phyloP scores from a whole-genome alignment of 64 coral and sea anemone genomes.

The Actinia equina region DNA sequence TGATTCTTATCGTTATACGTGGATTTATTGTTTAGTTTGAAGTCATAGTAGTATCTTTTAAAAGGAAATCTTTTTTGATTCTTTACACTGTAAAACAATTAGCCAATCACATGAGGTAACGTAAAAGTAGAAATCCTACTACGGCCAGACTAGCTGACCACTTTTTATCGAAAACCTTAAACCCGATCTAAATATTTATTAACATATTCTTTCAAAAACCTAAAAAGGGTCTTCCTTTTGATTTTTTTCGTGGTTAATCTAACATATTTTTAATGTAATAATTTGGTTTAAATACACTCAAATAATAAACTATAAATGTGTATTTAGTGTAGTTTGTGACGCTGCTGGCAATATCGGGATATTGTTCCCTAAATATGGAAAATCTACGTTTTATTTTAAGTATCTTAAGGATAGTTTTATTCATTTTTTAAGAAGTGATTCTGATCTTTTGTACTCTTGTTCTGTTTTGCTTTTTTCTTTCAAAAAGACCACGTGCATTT shows the following conservation, averaged over 20 bases:
- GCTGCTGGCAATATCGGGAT: too few species aligned
- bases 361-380: too few species aligned
- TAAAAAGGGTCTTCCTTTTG: neutral
- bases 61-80: neutral
- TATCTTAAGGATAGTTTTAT: too few species aligned
- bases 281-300: too few species aligned
- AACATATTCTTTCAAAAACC: neutral
- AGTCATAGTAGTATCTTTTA: neutral
- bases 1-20: neutral
- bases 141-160: neutral
- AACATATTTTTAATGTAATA: neutral
- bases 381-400: too few species aligned
- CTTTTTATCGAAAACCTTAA: neutral
- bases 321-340: too few species aligned
- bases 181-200: neutral
- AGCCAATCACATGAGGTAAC: constrained; percentile 63
- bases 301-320: too few species aligned
- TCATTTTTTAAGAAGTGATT: too few species aligned
- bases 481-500: too few species aligned
- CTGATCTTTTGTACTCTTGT: too few species aligned
- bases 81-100: neutral
- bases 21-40: neutral
- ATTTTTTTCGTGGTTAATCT: neutral
- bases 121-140: constrained; percentile 14
- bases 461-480: too few species aligned